Evolutionary conservation across 1,140 invertebrate species (phyloP), one percentile per base, ranked within the genome.

Genomic region (Mamestra configurata): DNA sequence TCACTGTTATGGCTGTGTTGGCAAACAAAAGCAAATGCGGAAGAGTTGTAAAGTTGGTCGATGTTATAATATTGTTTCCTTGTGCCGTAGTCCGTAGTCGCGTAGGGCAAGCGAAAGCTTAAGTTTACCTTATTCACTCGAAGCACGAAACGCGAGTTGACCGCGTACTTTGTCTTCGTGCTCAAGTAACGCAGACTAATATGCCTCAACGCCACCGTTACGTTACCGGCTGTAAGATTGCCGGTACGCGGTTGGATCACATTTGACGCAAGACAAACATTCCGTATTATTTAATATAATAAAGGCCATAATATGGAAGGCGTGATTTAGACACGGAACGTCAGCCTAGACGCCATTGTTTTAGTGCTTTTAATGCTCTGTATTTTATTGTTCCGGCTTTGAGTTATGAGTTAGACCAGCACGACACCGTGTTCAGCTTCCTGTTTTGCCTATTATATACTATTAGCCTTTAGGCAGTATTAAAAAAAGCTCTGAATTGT

Each of bases 1-100:
- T 89, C 86, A 88, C 86, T 87, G 89, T 87, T 86, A 91, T 84
- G 79, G 81, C 79, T 24, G 57, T 77, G 57, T 66, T 77, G 22
- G 68, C 53, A 82, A 81, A 84, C 82, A 84, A 86, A 85, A 84
- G 80, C 68, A 88, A 87, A 84, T 81, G 77, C 66, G 87, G 87
- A 91, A 90, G 87, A 89, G 83, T 90, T 88, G 82, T 84, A 82
- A 82, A 86, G 78, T 79, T 71, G 22, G 18, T 71, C 22, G n/a
- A 53, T 61, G 57, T 66, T 40, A 64, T 61, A 61, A 61, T 61
- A 61, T 61, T 35, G 59, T 70, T 70, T 70, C 37, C 66, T 43
- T 70, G 40, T 70, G 24, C 20, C 40, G 22, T 46, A 49, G 27
- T 37, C 55, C 55, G 55, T 15, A 27, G 40, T 49, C 22, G 35